Conservation (phyloP, 2,888 invertebrate species). For the Mactromeris polynyma region DNA sequence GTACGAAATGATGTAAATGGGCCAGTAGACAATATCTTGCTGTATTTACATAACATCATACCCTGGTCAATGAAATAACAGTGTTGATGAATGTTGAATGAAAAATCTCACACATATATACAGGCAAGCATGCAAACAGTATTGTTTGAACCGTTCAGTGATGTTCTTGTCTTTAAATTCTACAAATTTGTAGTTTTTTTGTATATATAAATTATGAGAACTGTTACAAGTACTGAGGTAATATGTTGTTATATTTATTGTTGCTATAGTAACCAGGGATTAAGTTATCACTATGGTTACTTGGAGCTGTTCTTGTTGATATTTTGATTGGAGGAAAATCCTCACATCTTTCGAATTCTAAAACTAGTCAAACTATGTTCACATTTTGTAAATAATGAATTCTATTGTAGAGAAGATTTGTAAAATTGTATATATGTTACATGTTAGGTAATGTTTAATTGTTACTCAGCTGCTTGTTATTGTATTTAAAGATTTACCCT, state of each 20-base stretch:
- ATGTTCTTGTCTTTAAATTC: neutral
- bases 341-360: neutral
- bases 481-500: neutral
- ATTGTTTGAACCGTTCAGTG: too few relatives aligned
- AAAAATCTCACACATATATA: too few relatives aligned
- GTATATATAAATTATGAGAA: neutral
- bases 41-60: too few relatives aligned
- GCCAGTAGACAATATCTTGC: too few relatives aligned
- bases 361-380: slow-evolving; percentile 14
- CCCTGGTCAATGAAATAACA: too few relatives aligned
- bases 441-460: neutral
- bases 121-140: too few relatives aligned
- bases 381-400: neutral
- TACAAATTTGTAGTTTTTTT: neutral
- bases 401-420: neutral
- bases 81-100: too few relatives aligned
- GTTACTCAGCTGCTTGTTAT: neutral
- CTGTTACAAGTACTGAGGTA: neutral
- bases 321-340: neutral
- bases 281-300: neutral
- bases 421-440: slow-evolving; percentile 3
- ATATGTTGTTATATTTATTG: neutral
- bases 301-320: neutral
- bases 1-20: too few relatives aligned
- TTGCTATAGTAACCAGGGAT: neutral